A percentile compares a stretch with the other conserved stretches of the same genome.
phyloP scores from a whole-genome alignment of 1,140 invertebrate genomes.

The Drosophila elegans region DNA sequence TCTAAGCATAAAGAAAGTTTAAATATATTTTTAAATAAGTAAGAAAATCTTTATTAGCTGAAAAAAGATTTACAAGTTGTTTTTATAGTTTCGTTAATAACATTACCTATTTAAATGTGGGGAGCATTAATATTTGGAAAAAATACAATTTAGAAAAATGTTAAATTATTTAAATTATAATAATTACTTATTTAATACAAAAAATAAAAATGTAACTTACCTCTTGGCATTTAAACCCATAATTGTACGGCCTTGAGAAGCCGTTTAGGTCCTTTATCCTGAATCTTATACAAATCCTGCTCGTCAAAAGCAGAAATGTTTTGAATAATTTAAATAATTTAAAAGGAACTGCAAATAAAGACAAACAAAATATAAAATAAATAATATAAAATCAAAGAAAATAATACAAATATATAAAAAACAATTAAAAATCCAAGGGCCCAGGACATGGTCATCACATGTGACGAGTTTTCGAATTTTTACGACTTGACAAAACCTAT shows the following conservation, averaged over 20 bases:
- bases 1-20: not conserved
- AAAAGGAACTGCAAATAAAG: slow-evolving; percentile 56
- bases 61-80: not conserved
- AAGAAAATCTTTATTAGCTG: slow-evolving; percentile 3
- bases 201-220: slow-evolving; percentile 38
- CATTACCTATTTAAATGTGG: not conserved
- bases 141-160: not conserved
- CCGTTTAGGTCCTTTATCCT: slow-evolving; percentile 47
- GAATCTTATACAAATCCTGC: slow-evolving; percentile 27
- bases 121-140: not conserved
- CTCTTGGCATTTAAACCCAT: slow-evolving; percentile 76
- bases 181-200: not conserved
- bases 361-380: slow-evolving; percentile 6
- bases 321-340: slow-evolving; percentile 14
- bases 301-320: slow-evolving; percentile 34
- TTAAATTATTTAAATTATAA: not conserved
- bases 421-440: not conserved
- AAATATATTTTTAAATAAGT: not conserved
- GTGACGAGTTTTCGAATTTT: slow-evolving; percentile 25
- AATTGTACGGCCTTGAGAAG: slow-evolving; percentile 74
- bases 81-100: not conserved
- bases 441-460: slow-evolving; percentile 43
- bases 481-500: slow-evolving; percentile 44
- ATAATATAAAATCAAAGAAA: not conserved
- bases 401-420: not conserved